Evolutionary conservation across 2,113 vertebrate species (phyloP), one percentile per base, ranked within the genome.

Genomic region (Patagioenas fasciata): DNA sequence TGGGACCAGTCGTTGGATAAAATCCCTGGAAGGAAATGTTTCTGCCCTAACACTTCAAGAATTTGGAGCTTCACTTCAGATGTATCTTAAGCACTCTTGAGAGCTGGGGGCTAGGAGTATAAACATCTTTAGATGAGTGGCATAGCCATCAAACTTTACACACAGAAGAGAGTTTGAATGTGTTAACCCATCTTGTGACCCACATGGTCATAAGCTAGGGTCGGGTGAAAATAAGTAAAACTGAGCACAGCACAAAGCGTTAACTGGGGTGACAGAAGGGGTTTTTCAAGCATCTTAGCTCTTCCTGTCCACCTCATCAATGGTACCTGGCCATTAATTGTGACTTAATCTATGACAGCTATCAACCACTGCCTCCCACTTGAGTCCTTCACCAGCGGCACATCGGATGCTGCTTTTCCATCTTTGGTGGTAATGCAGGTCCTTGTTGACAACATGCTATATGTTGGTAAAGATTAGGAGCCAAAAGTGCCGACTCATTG

Each of bases 91-190:
- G 25, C 24, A 62, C 19, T 25, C 7, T 23, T 65, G 58, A 29
- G 29, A 89, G 15, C 8, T 47, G 8, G 5, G 11, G 3, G 26
- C 42, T 36, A 44, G 6, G 38, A 58, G 20, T 71, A 48, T 24
- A 24, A 74, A 31, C 25, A 42, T 38, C 40, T 78, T 85, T n/a
- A 78, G 32, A 29, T 10, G 42, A 26, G n/a, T 50, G n/a, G 25
- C 81, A 32, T 32, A 80, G 42, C 13, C 50, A 34, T 44, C 74
- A 36, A 89, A 56, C 15, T 48, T 42, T 72, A 51, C 13, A 48
- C 16, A 32, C 11, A 71, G 0, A 5, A 72, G 26, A 47, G 36
- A 47, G 8, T 5, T 67, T 87, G 7, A 2, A 0, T 51, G n/a
- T 57, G 10, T 62, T 88, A 2, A 0, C 42, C 56, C 20, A 8